Conservation (phyloP, 2,888 invertebrate genomes). For the Phaedon cochleariae region DNA sequence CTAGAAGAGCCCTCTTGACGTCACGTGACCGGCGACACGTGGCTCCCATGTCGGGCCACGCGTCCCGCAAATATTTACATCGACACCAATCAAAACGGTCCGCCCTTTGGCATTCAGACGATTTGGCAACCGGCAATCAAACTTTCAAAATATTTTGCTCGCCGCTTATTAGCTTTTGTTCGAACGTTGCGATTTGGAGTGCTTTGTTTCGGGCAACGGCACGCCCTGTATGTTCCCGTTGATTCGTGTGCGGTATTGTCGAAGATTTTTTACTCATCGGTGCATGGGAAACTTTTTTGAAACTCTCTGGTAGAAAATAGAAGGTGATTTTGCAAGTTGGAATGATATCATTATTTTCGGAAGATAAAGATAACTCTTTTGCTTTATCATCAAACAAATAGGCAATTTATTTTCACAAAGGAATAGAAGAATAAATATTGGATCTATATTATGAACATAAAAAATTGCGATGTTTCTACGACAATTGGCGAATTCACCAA, state of each 20-base stretch:
- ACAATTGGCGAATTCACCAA: too few relatives aligned
- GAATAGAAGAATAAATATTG: too few relatives aligned
- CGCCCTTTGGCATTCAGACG: slow-evolving; percentile 43
- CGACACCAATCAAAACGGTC: slow-evolving; percentile 40
- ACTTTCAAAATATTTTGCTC: slow-evolving; percentile 45
- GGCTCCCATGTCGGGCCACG: slow-evolving; percentile 32
- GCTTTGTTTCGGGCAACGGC: background rate
- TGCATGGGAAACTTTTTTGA: background rate
- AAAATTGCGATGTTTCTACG: too few relatives aligned
- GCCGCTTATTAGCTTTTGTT: slow-evolving; percentile 18
- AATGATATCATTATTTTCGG: too few relatives aligned
- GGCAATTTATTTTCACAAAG: too few relatives aligned
- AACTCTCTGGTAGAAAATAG: too few relatives aligned
- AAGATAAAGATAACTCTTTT: too few relatives aligned
- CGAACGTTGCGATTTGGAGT: background rate
- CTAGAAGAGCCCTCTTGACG: slow-evolving; percentile 1
- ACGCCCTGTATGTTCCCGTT: background rate
- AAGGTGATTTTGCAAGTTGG: too few relatives aligned
- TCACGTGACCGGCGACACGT: slow-evolving; percentile 23
- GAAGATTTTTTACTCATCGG: background rate
- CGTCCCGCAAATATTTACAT: slow-evolving; percentile 46
- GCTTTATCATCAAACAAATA: too few relatives aligned
- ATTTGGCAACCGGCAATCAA: slow-evolving; percentile 43
- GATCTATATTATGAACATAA: too few relatives aligned
- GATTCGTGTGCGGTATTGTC: background rate